These are phyloP conservation scores for Psammodynastes pulverulentus DNA, from an alignment of 2,113 vertebrate species.

Conservation along the genomic window DNA sequence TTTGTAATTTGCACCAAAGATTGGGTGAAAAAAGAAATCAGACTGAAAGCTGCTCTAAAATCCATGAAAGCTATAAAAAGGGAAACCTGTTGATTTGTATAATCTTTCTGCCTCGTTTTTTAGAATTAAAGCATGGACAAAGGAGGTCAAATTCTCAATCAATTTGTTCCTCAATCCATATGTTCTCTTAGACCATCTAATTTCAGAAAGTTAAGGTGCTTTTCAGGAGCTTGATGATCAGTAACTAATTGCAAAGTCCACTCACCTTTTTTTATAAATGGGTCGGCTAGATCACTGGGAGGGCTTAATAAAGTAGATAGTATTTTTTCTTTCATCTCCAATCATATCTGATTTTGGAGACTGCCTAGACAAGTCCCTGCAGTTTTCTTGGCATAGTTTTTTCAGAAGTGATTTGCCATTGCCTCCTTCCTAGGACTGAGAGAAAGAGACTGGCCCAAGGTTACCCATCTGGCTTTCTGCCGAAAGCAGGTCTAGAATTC, in stretches of 20 bases:
- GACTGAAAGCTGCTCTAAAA: background rate
- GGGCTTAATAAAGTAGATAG: background rate
- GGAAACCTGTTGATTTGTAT: background rate
- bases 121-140: background rate
- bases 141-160: background rate
- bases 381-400: background rate
- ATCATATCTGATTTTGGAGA: background rate
- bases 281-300: background rate
- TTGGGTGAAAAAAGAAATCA: background rate
- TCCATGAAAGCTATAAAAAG: background rate
- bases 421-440: background rate
- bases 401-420: background rate
- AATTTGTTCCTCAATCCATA: background rate
- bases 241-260: background rate
- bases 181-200: background rate
- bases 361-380: background rate
- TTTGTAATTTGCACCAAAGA: background rate
- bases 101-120: background rate
- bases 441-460: background rate
- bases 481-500: background rate
- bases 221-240: background rate
- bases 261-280: background rate
- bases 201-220: background rate
- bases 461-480: background rate
- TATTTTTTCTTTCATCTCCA: background rate